phyloP scores from a whole-genome alignment of 2,113 vertebrate genomes.

The Oncorhynchus masou region DNA sequence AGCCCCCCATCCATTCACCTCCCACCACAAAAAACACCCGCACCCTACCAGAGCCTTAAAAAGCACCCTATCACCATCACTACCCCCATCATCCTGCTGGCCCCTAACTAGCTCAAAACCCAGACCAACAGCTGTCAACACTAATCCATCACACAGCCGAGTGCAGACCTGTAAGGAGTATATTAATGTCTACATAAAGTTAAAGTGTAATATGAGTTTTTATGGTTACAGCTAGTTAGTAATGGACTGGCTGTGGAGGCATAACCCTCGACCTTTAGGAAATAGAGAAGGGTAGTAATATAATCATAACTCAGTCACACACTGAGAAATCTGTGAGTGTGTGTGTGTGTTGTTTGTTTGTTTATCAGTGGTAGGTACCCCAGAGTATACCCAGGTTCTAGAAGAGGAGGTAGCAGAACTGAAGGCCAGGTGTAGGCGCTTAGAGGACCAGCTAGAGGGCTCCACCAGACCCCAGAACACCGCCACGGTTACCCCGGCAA shows the following conservation, averaged over 20 bases:
- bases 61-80: too few species aligned
- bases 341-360: background rate
- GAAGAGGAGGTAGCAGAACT: constrained; percentile 68
- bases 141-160: background rate
- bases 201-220: background rate
- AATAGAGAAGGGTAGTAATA: background rate
- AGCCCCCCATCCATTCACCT: too few species aligned
- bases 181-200: background rate
- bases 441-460: constrained; percentile 62
- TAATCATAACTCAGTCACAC: background rate
- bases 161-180: background rate
- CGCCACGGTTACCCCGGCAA: background rate
- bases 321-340: background rate
- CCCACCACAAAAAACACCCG: too few species aligned
- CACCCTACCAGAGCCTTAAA: too few species aligned
- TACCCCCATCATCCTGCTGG: background rate
- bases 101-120: background rate
- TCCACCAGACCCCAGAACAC: constrained; percentile 16
- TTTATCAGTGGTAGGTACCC: background rate
- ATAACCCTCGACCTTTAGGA: background rate
- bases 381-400: constrained; percentile 61
- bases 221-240: background rate
- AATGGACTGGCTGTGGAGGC: background rate
- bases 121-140: background rate
- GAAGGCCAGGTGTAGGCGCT: constrained; percentile 53